Evolutionary conservation across 2,797 vertebrate genomes (phyloP).

Genomic region (Anisognathus igniventris): DNA sequence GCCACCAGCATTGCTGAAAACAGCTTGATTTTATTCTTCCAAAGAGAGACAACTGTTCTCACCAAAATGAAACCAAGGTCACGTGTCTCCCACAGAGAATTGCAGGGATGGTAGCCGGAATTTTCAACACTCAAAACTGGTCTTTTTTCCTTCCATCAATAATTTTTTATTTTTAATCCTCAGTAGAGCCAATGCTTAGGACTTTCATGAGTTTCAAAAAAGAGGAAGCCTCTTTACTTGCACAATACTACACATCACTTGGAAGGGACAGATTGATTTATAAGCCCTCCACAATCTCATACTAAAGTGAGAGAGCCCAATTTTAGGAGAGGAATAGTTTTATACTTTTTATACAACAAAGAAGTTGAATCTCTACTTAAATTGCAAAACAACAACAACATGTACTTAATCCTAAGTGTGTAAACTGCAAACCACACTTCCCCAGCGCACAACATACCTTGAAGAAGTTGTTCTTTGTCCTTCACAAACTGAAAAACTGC

Average conservation of each 20-base stretch:
- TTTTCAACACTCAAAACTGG: background rate
- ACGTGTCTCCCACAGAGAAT: background rate
- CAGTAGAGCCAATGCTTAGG: background rate
- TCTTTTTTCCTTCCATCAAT: background rate
- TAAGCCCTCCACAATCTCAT: background rate
- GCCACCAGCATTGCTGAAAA: background rate
- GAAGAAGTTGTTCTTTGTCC: slow-evolving; percentile 71
- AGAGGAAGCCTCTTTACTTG: background rate
- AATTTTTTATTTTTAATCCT: background rate
- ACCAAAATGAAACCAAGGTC: background rate
- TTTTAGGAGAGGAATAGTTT: background rate
- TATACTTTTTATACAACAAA: background rate
- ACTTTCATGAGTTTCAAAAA: background rate
- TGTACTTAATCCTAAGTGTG: background rate
- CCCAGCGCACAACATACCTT: slow-evolving; percentile 59
- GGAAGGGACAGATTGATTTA: background rate
- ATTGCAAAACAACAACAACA: background rate
- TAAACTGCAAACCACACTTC: background rate
- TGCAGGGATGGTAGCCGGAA: background rate
- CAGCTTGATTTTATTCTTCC: background rate
- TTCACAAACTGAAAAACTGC: slow-evolving; percentile 68
- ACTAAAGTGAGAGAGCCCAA: background rate
- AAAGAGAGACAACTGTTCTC: background rate
- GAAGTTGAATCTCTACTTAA: background rate
- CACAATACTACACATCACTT: background rate